Evolutionary conservation across 2,797 vertebrate genomes (phyloP).

Genomic region (Neosalanx taihuensis): DNA sequence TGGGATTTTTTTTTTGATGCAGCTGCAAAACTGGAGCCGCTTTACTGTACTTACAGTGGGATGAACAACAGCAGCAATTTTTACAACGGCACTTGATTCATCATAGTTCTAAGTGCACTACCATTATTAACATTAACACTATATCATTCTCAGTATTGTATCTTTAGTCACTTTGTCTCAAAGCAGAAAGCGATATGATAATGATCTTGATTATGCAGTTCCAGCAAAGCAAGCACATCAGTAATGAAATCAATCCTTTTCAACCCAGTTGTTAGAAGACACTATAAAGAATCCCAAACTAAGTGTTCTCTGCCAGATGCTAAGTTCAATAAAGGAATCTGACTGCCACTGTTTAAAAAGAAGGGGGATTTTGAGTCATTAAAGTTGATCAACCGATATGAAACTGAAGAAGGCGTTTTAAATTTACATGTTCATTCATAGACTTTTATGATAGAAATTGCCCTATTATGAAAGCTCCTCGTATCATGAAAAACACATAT

Average conservation of each 20-base stretch:
- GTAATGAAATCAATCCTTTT: slow-evolving; percentile 40
- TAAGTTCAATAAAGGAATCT: background rate
- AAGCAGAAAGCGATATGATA: slow-evolving; percentile 31
- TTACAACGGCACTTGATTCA: slow-evolving; percentile 1
- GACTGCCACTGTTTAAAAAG: background rate
- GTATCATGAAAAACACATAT: too few relatives aligned
- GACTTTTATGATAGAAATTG: too few relatives aligned
- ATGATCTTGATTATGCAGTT: slow-evolving; percentile 50
- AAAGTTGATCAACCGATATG: background rate
- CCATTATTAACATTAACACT: slow-evolving; percentile 26
- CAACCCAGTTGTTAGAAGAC: slow-evolving; percentile 34
- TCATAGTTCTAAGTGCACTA: slow-evolving; percentile 5
- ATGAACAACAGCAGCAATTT: slow-evolving; percentile 29
- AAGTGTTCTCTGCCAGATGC: slow-evolving; percentile 10
- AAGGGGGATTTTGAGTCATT: background rate
- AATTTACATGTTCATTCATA: background rate
- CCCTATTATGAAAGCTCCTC: too few relatives aligned
- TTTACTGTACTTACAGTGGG: slow-evolving; percentile 16
- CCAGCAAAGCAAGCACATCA: slow-evolving; percentile 47
- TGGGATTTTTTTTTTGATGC: slow-evolving; percentile 27
- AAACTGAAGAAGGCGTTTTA: background rate
- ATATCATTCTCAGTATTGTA: slow-evolving; percentile 14
- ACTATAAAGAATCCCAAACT: slow-evolving; percentile 28
- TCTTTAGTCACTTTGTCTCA: background rate
- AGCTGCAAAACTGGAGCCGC: slow-evolving; percentile 17